These are phyloP conservation scores for Picus viridis DNA, from an alignment of 2,797 vertebrate genomes.

Conservation along the genomic window DNA sequence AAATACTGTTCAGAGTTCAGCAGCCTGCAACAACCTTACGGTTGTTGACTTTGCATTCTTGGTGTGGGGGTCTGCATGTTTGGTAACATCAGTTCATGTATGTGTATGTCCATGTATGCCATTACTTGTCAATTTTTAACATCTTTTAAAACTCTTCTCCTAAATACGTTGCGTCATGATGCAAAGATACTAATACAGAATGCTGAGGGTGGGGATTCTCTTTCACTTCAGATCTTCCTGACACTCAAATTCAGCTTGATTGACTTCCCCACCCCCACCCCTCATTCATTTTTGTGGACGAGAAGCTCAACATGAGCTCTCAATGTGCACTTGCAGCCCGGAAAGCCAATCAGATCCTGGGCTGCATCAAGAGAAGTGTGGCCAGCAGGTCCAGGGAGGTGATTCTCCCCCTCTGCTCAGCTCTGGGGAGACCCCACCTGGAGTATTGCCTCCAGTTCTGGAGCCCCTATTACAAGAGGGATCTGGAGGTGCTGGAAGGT, in stretches of 20 bases:
- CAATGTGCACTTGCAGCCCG: too few relatives aligned
- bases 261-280: not conserved
- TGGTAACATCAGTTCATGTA: not conserved
- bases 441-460: too few relatives aligned
- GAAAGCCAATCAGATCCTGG: too few relatives aligned
- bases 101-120: too few relatives aligned
- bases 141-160: not conserved
- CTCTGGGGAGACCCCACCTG: too few relatives aligned
- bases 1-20: not conserved
- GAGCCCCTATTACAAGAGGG: too few relatives aligned
- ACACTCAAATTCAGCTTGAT: not conserved
- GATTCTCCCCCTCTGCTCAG: too few relatives aligned
- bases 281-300: not conserved
- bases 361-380: too few relatives aligned
- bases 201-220: not conserved
- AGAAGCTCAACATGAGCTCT: too few relatives aligned
- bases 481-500: too few relatives aligned
- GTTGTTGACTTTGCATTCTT: not conserved
- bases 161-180: not conserved
- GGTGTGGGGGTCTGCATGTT: not conserved
- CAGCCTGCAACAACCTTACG: not conserved
- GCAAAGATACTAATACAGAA: not conserved
- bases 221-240: not conserved
- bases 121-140: not conserved
- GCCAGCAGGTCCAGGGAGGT: too few relatives aligned